phyloP scores from a whole-genome alignment of 1,140 invertebrate genomes.

The Megalopta genalis region DNA sequence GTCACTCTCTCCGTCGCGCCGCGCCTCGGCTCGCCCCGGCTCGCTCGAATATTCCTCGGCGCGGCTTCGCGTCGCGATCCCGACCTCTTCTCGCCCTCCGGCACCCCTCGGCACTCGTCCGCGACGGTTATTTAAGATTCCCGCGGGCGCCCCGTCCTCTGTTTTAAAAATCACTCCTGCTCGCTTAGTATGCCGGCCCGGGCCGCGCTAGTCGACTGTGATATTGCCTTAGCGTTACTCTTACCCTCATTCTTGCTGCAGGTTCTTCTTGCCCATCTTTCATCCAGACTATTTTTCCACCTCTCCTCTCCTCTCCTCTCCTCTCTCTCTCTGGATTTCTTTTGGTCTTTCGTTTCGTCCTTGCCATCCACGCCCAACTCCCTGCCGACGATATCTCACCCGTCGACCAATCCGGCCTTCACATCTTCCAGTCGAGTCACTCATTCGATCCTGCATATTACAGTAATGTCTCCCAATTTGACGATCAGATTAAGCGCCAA shows the following conservation, averaged over 20 bases:
- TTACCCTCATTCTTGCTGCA: constrained; percentile 14
- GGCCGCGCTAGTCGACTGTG: constrained; percentile 69
- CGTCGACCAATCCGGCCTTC: constrained; percentile 10
- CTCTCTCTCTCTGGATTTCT: background rate
- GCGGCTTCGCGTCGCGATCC: constrained; percentile 4
- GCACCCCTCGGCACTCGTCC: background rate
- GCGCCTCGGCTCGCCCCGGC: constrained; percentile 20
- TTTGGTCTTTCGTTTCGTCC: background rate
- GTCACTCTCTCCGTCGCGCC: constrained; percentile 61
- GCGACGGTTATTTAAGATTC: constrained; percentile 69
- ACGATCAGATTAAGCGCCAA: too few relatives aligned
- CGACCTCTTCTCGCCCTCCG: background rate
- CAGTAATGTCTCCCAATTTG: too few relatives aligned
- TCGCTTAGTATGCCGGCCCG: constrained; percentile 67
- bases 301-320: too few relatives aligned
- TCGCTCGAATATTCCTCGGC: constrained; percentile 62
- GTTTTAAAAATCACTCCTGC: constrained; percentile 70
- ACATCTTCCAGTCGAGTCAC: constrained; percentile 38
- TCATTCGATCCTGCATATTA: constrained; percentile 49
- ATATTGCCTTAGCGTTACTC: constrained; percentile 66
- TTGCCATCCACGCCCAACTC: background rate
- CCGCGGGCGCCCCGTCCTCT: constrained; percentile 60
- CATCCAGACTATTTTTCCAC: constrained; percentile 2
- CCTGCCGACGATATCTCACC: background rate
- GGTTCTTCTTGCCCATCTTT: constrained; percentile 22